Evolutionary conservation across 2,113 vertebrate species (phyloP).

Genomic region (Otis tarda): DNA sequence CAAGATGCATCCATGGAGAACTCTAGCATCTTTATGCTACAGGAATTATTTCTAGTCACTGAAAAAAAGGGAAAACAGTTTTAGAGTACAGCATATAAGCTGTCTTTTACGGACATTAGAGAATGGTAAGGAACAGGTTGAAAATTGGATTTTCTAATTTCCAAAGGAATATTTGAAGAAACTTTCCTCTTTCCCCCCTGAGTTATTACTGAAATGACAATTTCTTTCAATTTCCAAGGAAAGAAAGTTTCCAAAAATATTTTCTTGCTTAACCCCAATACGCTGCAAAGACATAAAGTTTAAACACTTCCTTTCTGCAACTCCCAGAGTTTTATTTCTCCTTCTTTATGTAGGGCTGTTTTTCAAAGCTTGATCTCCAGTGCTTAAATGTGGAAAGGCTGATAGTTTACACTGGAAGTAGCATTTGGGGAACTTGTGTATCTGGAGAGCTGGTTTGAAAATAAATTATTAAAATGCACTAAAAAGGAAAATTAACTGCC

Average conservation of each 20-base stretch:
- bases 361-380: neutral
- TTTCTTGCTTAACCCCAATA: neutral
- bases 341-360: neutral
- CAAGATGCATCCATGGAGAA: neutral
- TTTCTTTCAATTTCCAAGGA: neutral
- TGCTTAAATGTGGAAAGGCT: conserved; percentile 30
- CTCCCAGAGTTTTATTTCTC: neutral
- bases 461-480: conserved; percentile 14
- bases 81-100: neutral
- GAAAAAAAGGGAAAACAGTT: neutral
- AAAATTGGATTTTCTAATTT: conserved; percentile 7
- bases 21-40: neutral
- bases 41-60: neutral
- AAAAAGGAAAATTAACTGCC: conserved; percentile 17
- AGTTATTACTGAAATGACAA: neutral
- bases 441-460: conserved; percentile 40
- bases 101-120: neutral
- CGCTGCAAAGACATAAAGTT: neutral
- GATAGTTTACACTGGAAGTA: conserved; percentile 38
- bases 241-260: conserved; percentile 16
- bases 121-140: neutral
- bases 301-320: neutral
- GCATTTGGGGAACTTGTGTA: neutral
- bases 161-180: conserved; percentile 11
- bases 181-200: neutral